These are phyloP conservation scores for Acheta domesticus DNA, from an alignment of 2,888 invertebrate species.

Conservation along the genomic window DNA sequence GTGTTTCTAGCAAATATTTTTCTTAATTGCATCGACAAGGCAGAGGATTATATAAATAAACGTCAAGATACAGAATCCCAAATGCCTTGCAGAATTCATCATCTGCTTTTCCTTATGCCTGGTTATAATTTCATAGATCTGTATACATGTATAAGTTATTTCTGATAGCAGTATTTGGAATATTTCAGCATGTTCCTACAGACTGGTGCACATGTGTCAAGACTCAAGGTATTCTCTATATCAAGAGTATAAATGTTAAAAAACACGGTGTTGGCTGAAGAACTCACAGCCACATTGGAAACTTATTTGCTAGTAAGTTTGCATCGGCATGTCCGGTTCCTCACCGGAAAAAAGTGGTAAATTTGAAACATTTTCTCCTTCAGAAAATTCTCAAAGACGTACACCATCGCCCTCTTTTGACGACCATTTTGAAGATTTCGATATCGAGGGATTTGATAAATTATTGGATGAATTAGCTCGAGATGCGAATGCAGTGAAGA, in stretches of 20 bases:
- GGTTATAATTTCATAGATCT: too few relatives aligned
- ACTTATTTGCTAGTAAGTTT: background rate
- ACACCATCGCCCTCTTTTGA: background rate
- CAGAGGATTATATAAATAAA: too few relatives aligned
- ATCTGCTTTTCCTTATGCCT: too few relatives aligned
- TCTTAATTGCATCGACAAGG: too few relatives aligned
- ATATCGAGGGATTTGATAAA: background rate
- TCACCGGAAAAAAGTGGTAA: background rate
- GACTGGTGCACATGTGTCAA: background rate
- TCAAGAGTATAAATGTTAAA: background rate
- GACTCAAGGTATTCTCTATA: background rate
- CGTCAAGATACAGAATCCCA: too few relatives aligned
- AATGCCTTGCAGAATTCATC: too few relatives aligned
- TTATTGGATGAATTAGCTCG: slow-evolving; percentile 18
- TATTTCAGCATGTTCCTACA: background rate
- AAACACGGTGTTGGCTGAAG: too few relatives aligned
- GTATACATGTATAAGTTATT: too few relatives aligned
- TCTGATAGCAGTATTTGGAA: background rate
- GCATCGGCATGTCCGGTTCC: background rate
- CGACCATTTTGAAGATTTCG: background rate
- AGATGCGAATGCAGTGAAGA: background rate
- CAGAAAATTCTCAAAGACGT: background rate
- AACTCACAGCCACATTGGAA: too few relatives aligned
- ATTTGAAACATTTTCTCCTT: too few relatives aligned
- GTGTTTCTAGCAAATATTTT: too few relatives aligned